Evolutionary conservation across 2,797 vertebrate genomes (phyloP), one percentile per base, ranked within the genome.

Genomic region (Setipinna tenuifilis): DNA sequence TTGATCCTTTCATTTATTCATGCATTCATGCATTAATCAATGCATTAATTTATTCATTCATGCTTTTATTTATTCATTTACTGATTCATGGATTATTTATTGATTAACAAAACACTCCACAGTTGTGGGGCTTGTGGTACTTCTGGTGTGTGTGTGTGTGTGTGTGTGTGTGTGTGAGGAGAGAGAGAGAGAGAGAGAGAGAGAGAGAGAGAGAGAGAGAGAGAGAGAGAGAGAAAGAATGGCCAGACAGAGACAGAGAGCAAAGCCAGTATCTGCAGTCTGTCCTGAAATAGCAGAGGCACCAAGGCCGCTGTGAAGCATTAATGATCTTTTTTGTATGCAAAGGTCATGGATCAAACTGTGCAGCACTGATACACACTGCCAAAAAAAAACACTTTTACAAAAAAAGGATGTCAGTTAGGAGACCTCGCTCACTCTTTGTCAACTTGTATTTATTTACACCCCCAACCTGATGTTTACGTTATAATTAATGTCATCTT

Each of bases 241-340:
- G 12, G 58, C 1, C 11, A 19, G 62, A 19, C 11, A 82, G 48
- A 48, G 62, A 82, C 9, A 54, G 7, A 54, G 50, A 54, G 50
- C 50, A 7, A 54, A 7, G 14, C 46, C 71, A 0, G 65, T 44
- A 21, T 78, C 71, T 59, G 17, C 58, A 59, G 58, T 21, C 17
- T 41, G 17, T n/a, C 19, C 50, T 54, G 75, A 87, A 86, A 85
- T 82, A 83, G 71, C 6, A 35, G 14, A 19, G 19, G 25, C 14
- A 59, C 17, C 48, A 21, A 86, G 83, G 28, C 68, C 0, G 35
- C 0, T 54, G 82, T 87, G 48, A 87, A 83, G 88, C 91, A 92
- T 93, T 94, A 94, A 95, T 94, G 90, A 94, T 93, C 91, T 91
- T 91, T 41, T 93, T 90, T 92, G 89, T 90, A 93, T 93, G 92